Evolutionary conservation across 1,140 invertebrate species (phyloP).

Genomic region (Phymastichus coffea): DNA sequence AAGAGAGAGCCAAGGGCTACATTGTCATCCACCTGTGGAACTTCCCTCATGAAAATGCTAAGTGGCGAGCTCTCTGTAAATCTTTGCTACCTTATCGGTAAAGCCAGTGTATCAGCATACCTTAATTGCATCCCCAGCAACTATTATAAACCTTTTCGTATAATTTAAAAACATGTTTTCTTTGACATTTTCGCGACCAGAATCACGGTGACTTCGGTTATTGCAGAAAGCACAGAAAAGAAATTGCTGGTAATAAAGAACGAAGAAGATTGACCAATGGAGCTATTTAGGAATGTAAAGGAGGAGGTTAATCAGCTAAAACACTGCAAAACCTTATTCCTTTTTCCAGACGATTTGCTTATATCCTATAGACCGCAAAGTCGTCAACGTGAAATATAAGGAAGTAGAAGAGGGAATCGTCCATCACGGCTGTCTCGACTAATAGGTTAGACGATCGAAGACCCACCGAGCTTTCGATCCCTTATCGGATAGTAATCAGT

Average conservation of each 20-base stretch:
- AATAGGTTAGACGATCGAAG: conserved; percentile 32
- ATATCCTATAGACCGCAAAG: no score
- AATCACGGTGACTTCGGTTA: no score
- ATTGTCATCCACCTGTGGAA: conserved; percentile 10
- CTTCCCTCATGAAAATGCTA: not conserved
- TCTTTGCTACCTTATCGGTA: no score
- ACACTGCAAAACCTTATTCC: conserved; percentile 27
- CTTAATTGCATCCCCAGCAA: no score
- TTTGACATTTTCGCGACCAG: no score
- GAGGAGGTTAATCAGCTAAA: conserved; percentile 13
- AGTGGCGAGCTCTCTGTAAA: not conserved
- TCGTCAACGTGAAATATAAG: conserved; percentile 31
- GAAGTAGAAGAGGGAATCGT: conserved; percentile 31
- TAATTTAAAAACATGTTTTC: no score
- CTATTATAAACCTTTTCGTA: no score
- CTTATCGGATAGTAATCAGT: not conserved
- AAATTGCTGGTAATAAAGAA: no score
- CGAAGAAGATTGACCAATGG: no score
- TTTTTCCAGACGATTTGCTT: conserved; percentile 31
- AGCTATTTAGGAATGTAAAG: no score
- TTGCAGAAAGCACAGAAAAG: no score
- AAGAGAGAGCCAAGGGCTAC: not conserved
- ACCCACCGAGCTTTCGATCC: not conserved
- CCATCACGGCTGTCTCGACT: conserved; percentile 31
- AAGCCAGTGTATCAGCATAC: no score